phyloP scores from a whole-genome alignment of 2,113 vertebrate genomes.

The Pollachius pollachius region DNA sequence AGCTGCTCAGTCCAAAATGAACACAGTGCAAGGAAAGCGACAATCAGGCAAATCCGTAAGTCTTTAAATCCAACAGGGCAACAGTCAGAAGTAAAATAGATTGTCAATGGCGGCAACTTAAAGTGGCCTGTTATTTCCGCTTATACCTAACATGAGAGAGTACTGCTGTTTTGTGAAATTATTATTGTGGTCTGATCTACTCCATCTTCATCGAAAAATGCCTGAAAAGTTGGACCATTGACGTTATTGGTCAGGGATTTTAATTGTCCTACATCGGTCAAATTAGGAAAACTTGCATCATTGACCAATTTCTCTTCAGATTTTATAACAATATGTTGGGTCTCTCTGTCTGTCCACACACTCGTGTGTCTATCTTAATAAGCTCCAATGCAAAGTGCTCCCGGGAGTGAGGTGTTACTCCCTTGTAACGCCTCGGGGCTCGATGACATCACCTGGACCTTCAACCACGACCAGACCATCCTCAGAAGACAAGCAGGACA shows the following conservation, averaged over 20 bases:
- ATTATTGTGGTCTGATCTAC: no score
- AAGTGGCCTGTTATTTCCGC: no score
- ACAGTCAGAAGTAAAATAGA: no score
- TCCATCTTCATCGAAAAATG: no score
- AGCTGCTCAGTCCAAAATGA: no score
- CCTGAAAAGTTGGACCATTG: background rate
- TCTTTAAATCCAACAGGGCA: background rate
- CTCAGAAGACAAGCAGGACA: background rate
- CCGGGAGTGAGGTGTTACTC: slow-evolving; percentile 11
- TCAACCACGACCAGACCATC: slow-evolving; percentile 10
- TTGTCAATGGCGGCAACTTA: no score
- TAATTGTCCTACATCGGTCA: no score
- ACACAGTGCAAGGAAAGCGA: slow-evolving; percentile 18
- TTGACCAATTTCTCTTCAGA: no score
- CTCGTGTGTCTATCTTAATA: background rate
- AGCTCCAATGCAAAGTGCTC: background rate
- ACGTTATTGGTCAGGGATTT: background rate
- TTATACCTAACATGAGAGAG: no score
- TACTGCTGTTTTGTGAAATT: no score
- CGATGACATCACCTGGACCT: slow-evolving; percentile 27
- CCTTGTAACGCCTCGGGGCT: slow-evolving; percentile 18
- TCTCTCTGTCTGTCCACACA: background rate
- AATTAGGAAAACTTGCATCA: no score
- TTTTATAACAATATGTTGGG: no score
- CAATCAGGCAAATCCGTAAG: slow-evolving; percentile 7